phyloP scores from a whole-genome alignment of 64 coral and sea anemone species.

The Trachythela sp. region DNA sequence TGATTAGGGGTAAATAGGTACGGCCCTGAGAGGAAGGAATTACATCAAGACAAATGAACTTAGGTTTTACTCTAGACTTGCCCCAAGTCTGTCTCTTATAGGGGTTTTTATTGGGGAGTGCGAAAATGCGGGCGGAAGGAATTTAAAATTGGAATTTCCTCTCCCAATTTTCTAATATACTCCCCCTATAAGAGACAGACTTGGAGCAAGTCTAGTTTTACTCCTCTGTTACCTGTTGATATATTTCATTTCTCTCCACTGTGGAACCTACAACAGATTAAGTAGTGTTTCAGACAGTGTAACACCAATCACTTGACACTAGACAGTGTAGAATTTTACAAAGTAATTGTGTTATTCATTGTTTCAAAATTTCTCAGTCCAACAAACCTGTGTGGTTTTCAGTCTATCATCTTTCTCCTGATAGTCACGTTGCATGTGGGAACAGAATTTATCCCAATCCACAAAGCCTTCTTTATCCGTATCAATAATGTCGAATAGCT shows the following conservation, averaged over 20 bases:
- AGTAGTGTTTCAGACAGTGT: neutral
- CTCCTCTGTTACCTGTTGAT: constrained; percentile 36
- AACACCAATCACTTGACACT: neutral
- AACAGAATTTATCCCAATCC: constrained; percentile 98
- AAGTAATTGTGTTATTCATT: too few relatives aligned
- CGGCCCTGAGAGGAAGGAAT: too few relatives aligned
- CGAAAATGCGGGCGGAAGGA: too few relatives aligned
- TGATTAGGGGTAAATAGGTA: too few relatives aligned
- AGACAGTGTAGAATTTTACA: neutral
- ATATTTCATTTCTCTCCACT: constrained; percentile 88
- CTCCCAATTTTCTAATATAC: too few relatives aligned
- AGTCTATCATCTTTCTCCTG: constrained; percentile 98
- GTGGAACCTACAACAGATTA: constrained; percentile 63
- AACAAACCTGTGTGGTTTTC: constrained; percentile 92
- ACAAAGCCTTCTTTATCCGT: constrained; percentile 91
- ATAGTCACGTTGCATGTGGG: constrained; percentile 93
- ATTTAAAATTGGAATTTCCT: too few relatives aligned
- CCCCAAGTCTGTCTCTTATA: too few relatives aligned
- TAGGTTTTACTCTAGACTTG: too few relatives aligned
- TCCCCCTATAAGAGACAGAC: too few relatives aligned
- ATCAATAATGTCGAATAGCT: constrained; percentile 90
- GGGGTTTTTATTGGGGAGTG: too few relatives aligned
- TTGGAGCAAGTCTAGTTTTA: too few relatives aligned
- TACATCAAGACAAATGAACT: too few relatives aligned
- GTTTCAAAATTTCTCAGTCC: neutral